phyloP scores from a whole-genome alignment of 2,888 invertebrate species.

The Pogonocherus hispidulus region DNA sequence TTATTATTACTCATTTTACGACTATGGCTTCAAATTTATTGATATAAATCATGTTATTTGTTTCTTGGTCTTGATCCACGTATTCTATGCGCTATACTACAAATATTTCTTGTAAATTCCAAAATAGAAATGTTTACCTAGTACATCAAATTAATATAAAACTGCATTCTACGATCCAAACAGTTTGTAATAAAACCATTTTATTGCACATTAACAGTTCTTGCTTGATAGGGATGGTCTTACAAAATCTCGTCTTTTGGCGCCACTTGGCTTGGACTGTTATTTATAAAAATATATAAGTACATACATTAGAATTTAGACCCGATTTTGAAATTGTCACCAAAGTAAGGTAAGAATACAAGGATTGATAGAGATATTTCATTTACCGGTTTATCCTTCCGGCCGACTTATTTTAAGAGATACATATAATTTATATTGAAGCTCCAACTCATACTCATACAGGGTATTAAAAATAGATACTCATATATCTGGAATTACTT shows the following conservation, averaged over 20 bases:
- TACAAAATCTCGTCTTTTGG: background rate
- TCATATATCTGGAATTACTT: no score
- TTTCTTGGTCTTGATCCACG: no score
- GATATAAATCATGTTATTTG: background rate
- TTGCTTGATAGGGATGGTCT: background rate
- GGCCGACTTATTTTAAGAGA: no score
- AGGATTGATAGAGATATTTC: no score
- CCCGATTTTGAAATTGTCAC: no score
- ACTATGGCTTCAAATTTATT: background rate
- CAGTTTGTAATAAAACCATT: background rate
- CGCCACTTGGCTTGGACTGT: background rate
- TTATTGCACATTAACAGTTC: background rate
- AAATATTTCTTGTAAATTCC: background rate
- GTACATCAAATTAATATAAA: constrained; percentile 6
- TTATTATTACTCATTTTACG: background rate
- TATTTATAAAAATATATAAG: background rate
- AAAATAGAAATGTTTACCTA: background rate
- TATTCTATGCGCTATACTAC: background rate
- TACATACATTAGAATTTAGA: background rate
- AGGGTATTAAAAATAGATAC: no score
- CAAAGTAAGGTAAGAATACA: no score
- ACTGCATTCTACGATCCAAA: background rate
- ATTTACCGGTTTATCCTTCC: no score
- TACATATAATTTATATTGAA: no score
- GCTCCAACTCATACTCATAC: no score